Evolutionary conservation across 2,113 vertebrate genomes (phyloP), one percentile per base, ranked within the genome.

Genomic region (Oplegnathus fasciatus): DNA sequence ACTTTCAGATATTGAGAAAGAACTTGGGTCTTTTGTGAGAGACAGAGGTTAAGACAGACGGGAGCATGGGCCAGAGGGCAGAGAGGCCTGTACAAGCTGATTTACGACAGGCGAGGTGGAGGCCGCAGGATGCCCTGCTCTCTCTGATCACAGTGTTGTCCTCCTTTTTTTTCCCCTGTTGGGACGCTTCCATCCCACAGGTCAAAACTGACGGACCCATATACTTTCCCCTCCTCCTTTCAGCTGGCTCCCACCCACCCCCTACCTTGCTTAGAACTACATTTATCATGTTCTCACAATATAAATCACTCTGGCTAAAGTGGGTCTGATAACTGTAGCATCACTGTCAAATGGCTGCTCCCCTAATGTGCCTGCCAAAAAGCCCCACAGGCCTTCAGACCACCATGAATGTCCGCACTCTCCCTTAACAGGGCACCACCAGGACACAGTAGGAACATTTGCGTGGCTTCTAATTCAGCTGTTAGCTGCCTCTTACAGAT

Each of bases 261-360:
- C 86, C 89, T 90, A 87, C 88, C 91, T 91, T 93, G 87, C 89
- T 95, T 94, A 93, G 91, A 95, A 91, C 89, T 93, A 90, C 93
- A 92, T 95, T 94, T 84, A 92, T 96, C 95, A 94, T 94, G 88
- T 90, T 93, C 89, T 92, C 94, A 94, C 91, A 78, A 94, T 93
- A 95, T 95, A 96, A 95, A 96, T 96, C 95, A 95, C 93, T 93
- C 91, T 87, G 50, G 86, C 89, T 93, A 92, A 95, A 95, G 92
- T 94, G 92, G 91, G 78, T 88, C 91, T 94, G 92, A 95, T 96
- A 95, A 95, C 93, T 93, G 88, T 92, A 90, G 89, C 90, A 94
- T 90, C 75, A 82, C 91, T 89, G 92, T 89, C 78, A 78, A 85
- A 90, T 85, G 75, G 77, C 70, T 91, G 65, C 86, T 81, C 73